These are phyloP conservation scores for Lycaena phlaeas DNA, from an alignment of 2,888 invertebrate species.

Conservation along the genomic window DNA sequence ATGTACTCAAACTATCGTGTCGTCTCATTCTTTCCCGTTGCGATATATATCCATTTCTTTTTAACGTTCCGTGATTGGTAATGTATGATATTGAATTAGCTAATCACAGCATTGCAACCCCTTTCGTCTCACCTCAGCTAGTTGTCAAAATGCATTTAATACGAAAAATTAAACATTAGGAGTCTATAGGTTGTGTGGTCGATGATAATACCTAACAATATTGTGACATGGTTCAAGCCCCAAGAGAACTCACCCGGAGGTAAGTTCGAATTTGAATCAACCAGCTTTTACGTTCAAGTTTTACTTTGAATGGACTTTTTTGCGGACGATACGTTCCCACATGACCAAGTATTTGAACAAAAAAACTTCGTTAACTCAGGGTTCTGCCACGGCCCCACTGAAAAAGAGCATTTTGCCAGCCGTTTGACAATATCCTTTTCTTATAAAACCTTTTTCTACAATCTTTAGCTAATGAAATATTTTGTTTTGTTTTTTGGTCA, in stretches of 20 bases:
- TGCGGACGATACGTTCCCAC: constrained; percentile 7
- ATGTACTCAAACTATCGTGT: too few relatives aligned
- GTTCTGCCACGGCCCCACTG: not conserved
- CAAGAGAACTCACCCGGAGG: not conserved
- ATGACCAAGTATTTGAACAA: constrained; percentile 10
- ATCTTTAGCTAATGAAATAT: not conserved
- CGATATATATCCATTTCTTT: too few relatives aligned
- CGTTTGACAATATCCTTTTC: not conserved
- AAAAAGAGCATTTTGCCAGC: not conserved
- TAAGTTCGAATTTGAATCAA: constrained; percentile 8
- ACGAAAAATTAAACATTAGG: too few relatives aligned
- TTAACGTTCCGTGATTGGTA: too few relatives aligned
- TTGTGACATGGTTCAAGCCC: not conserved
- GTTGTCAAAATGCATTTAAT: too few relatives aligned
- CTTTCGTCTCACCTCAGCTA: too few relatives aligned
- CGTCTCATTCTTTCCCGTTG: too few relatives aligned
- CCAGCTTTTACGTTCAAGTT: constrained; percentile 2
- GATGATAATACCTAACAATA: constrained; percentile 6
- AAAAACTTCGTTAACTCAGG: constrained; percentile 2
- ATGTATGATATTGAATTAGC: too few relatives aligned
- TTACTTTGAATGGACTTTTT: constrained; percentile 9
- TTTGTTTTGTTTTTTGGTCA: too few relatives aligned
- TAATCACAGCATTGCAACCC: too few relatives aligned
- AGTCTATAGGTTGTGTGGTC: too few relatives aligned
- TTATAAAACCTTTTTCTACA: not conserved